Evolutionary conservation across 1,140 invertebrate species (phyloP).

Genomic region (Panonychus citri): DNA sequence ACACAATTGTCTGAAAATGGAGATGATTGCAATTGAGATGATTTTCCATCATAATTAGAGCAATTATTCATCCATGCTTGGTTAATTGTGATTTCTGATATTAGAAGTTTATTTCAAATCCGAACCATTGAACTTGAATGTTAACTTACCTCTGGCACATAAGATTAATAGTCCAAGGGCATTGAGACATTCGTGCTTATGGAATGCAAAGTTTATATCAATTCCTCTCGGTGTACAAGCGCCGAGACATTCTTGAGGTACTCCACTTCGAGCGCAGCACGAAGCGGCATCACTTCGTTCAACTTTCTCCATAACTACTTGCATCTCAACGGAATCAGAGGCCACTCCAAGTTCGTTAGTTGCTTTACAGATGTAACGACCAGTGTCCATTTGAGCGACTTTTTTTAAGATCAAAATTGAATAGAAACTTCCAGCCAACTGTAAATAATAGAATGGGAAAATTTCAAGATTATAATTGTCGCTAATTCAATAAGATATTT

Average conservation of each 20-base stretch:
- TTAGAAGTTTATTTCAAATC: no score
- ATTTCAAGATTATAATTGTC: not conserved
- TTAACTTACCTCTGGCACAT: not conserved
- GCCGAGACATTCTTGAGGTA: slow-evolving; percentile 42
- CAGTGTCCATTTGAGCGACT: not conserved
- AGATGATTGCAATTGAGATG: not conserved
- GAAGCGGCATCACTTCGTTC: slow-evolving; percentile 26
- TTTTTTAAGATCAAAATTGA: not conserved
- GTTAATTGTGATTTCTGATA: no score
- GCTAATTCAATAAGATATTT: not conserved
- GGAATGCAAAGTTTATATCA: slow-evolving; percentile 37
- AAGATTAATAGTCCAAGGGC: not conserved
- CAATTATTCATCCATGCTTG: no score
- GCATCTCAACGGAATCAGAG: not conserved
- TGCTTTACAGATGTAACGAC: not conserved
- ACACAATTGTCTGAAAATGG: not conserved
- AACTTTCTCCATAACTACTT: not conserved
- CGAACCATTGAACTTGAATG: no score
- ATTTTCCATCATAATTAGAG: not conserved
- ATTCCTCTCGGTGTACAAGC: slow-evolving; percentile 29
- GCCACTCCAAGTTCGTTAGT: not conserved
- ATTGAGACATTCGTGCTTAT: slow-evolving; percentile 33
- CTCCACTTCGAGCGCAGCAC: slow-evolving; percentile 48
- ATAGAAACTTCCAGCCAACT: not conserved
- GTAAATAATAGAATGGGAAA: not conserved